A percentile compares a stretch with the other conserved stretches of the same genome.
phyloP scores from a whole-genome alignment of 2,888 invertebrate species.

The Eupithecia inturbata region DNA sequence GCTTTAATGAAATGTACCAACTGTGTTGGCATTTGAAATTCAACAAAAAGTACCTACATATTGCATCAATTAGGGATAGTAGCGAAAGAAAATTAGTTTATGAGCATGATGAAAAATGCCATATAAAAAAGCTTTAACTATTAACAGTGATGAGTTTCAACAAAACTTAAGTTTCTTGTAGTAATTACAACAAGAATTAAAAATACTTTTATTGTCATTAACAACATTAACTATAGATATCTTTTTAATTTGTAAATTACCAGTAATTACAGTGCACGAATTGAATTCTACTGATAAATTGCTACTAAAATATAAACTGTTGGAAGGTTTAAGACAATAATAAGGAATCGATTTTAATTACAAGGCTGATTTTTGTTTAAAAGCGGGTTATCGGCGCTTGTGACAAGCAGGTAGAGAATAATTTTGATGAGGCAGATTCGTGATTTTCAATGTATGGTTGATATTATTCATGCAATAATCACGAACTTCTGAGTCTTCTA shows the following conservation, averaged over 20 bases:
- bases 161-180: neutral
- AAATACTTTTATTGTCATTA: conserved; percentile 19
- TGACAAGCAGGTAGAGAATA: neutral
- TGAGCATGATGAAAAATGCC: neutral
- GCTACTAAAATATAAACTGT: conserved; percentile 35
- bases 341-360: conserved; percentile 27
- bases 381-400: conserved; percentile 14
- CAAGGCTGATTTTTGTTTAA: neutral
- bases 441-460: neutral
- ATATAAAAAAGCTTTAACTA: neutral
- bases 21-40: neutral
- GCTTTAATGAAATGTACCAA: neutral
- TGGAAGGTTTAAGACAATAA: conserved; percentile 31
- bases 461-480: neutral
- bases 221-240: conserved; percentile 27
- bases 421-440: neutral
- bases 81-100: neutral
- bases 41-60: neutral
- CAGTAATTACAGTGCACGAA: conserved; percentile 8
- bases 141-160: neutral
- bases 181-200: conserved; percentile 18
- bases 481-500: neutral
- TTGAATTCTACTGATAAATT: conserved; percentile 32
- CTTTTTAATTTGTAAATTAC: conserved; percentile 35
- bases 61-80: neutral